Conservation (phyloP, 53 echinoderm and acorn worm genomes). For the Patiria pectinifera region DNA sequence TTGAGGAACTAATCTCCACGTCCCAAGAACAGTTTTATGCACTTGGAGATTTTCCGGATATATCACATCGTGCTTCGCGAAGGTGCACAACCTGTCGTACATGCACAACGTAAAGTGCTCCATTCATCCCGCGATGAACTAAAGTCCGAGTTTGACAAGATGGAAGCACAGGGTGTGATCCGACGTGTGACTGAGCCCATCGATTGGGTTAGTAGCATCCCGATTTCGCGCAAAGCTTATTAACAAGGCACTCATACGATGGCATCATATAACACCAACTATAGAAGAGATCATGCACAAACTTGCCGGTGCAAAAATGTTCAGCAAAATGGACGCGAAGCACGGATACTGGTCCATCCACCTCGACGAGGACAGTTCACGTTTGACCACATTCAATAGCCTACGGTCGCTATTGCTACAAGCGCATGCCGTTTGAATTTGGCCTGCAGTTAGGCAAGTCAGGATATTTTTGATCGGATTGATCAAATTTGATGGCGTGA, state of each 20-base stretch:
- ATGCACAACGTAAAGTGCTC: constrained; percentile 41
- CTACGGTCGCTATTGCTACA: constrained; percentile 71
- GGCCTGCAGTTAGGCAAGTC: constrained; percentile 58
- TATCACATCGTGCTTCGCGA: constrained; percentile 70
- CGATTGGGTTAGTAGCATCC: constrained; percentile 74
- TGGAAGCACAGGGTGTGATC: constrained; percentile 71
- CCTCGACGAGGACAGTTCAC: constrained; percentile 57
- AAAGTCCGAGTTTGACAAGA: constrained; percentile 59
- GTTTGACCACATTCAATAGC: constrained; percentile 54
- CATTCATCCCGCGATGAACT: constrained; percentile 70
- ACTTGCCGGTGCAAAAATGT: constrained; percentile 58
- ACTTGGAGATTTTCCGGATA: constrained; percentile 59
- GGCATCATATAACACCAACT: constrained; percentile 69
- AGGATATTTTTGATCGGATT: constrained; percentile 69
- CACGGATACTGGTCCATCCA: constrained; percentile 77
- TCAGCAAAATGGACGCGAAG: constrained; percentile 72
- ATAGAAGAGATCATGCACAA: constrained; percentile 68
- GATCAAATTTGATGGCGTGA: constrained; percentile 65
- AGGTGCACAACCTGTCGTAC: constrained; percentile 31
- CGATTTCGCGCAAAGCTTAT: constrained; percentile 57
- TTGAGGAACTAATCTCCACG: constrained; percentile 35
- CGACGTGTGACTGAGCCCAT: constrained; percentile 72
- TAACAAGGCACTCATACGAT: constrained; percentile 56
- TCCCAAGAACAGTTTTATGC: constrained; percentile 71
- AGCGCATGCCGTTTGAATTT: constrained; percentile 64